phyloP scores from a whole-genome alignment of 2,797 vertebrate species.

The Tachyglossus aculeatus region DNA sequence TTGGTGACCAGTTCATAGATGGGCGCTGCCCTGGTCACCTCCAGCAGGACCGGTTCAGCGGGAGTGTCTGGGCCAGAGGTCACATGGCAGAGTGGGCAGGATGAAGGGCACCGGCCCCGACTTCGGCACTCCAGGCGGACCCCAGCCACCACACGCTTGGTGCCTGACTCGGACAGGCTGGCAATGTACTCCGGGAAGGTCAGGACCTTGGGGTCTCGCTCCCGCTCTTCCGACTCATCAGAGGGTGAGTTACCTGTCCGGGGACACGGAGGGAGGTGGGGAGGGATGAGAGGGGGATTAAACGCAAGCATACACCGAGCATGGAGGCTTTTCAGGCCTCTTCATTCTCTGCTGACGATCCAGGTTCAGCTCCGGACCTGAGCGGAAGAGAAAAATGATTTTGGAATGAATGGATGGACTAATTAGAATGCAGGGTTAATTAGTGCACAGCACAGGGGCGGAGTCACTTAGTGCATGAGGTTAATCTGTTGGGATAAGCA shows the following conservation, averaged over 20 bases:
- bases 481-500: no score
- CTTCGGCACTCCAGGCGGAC: slow-evolving; percentile 95
- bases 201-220: slow-evolving; percentile 91
- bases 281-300: not conserved
- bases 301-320: not conserved
- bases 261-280: not conserved
- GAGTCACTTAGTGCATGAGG: no score
- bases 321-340: not conserved
- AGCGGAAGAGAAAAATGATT: no score
- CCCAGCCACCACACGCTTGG: slow-evolving; percentile 89
- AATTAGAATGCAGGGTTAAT: no score
- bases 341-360: not conserved
- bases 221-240: slow-evolving; percentile 93
- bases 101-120: slow-evolving; percentile 90
- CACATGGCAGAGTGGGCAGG: slow-evolving; percentile 93
- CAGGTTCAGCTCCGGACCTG: not conserved
- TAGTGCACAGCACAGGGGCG: no score
- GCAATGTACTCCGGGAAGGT: slow-evolving; percentile 94
- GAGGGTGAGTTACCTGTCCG: slow-evolving; percentile 92
- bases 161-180: slow-evolving; percentile 92
- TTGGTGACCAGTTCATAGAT: slow-evolving; percentile 95
- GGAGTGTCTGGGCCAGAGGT: slow-evolving; percentile 77
- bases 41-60: slow-evolving; percentile 89
- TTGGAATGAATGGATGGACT: no score
- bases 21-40: slow-evolving; percentile 91